Conservation (phyloP, 2,888 invertebrate genomes). For the Cephus pygmeus region DNA sequence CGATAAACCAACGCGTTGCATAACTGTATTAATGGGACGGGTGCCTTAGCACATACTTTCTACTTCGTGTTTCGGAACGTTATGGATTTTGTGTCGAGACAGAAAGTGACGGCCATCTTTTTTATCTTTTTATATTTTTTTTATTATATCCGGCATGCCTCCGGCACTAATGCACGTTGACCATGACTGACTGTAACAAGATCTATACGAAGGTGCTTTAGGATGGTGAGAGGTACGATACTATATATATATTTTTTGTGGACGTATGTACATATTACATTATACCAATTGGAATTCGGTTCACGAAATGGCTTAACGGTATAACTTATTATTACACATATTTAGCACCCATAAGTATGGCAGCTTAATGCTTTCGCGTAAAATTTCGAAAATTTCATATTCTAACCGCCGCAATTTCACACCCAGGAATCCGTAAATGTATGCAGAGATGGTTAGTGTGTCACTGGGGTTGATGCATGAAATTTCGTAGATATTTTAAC, state of each 20-base stretch:
- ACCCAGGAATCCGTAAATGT: background rate
- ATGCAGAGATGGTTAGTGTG: background rate
- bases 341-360: background rate
- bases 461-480: background rate
- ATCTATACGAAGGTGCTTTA: background rate
- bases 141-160: background rate
- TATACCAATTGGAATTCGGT: background rate
- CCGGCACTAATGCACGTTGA: background rate
- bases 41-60: background rate
- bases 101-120: background rate
- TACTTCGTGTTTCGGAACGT: slow-evolving; percentile 5
- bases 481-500: background rate
- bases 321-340: background rate
- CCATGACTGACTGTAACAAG: background rate
- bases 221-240: background rate
- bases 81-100: background rate
- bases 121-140: background rate
- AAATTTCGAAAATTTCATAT: background rate
- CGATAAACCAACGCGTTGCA: background rate
- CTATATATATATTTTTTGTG: background rate
- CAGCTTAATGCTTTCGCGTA: background rate
- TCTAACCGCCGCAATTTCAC: background rate
- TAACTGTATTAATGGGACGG: background rate
- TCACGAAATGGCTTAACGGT: background rate
- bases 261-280: background rate